phyloP scores from a whole-genome alignment of 2,888 invertebrate species.

The Chrysolina americana region DNA sequence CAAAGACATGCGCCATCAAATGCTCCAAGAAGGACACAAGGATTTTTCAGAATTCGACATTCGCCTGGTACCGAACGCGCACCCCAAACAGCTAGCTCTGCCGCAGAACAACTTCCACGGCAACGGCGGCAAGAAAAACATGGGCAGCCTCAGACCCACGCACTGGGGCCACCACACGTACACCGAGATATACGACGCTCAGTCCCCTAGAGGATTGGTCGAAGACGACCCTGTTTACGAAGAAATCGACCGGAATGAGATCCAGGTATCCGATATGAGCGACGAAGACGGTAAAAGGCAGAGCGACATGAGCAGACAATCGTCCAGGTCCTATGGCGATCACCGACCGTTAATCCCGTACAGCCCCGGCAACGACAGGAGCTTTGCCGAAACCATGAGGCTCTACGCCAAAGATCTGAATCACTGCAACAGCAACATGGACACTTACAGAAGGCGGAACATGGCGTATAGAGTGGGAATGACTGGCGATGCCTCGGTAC shows the following conservation, averaged over 20 bases:
- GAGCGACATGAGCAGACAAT: constrained; percentile 80
- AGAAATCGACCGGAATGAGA: constrained; percentile 82
- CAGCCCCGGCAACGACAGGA: constrained; percentile 78
- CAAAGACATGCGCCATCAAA: constrained; percentile 72
- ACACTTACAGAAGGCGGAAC: constrained; percentile 70
- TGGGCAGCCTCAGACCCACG: constrained; percentile 67
- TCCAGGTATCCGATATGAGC: constrained; percentile 83
- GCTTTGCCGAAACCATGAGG: constrained; percentile 64
- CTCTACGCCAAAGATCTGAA: constrained; percentile 61
- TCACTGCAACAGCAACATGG: constrained; percentile 71
- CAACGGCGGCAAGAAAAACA: constrained; percentile 61
- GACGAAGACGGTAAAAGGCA: constrained; percentile 84
- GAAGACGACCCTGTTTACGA: constrained; percentile 87
- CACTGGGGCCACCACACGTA: constrained; percentile 78
- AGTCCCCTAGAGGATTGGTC: constrained; percentile 70
- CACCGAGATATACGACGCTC: constrained; percentile 79
- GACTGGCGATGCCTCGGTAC: constrained; percentile 74
- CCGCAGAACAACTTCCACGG: constrained; percentile 61
- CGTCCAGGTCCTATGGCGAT: constrained; percentile 85
- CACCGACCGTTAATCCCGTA: constrained; percentile 86
- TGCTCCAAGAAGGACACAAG: constrained; percentile 62
- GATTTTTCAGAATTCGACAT: constrained; percentile 63
- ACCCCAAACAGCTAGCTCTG: constrained; percentile 62
- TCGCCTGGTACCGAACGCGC: constrained; percentile 57
- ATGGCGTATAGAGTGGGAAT: constrained; percentile 66